Conservation (phyloP, 2,888 invertebrate genomes). For the Clepsis dumicolana region DNA sequence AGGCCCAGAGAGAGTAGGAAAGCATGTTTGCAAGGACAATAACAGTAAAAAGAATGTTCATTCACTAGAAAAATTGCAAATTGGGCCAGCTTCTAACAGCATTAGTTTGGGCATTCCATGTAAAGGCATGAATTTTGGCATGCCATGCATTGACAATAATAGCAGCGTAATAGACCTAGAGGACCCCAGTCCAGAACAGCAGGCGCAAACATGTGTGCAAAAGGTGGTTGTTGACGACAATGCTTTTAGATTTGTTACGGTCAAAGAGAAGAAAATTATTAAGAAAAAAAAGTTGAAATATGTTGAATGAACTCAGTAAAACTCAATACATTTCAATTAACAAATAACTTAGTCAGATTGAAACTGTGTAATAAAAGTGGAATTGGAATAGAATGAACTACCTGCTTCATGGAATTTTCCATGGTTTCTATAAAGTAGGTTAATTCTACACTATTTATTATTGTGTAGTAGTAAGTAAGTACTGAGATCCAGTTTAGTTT, state of each 20-base stretch:
- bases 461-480: no score
- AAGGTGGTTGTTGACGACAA: slow-evolving; percentile 25
- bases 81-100: background rate
- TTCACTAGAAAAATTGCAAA: background rate
- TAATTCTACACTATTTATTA: no score
- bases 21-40: background rate
- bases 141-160: background rate
- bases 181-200: slow-evolving; percentile 5
- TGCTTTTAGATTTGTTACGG: slow-evolving; percentile 19
- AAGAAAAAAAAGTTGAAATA: background rate
- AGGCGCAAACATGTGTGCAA: slow-evolving; percentile 14
- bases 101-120: slow-evolving; percentile 3
- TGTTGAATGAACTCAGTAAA: background rate
- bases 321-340: no score
- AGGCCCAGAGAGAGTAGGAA: slow-evolving; percentile 44
- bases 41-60: background rate
- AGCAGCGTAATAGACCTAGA: slow-evolving; percentile 21
- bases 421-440: no score
- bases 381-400: no score
- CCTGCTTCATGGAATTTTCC: no score
- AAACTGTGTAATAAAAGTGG: no score
- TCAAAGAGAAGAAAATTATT: background rate
- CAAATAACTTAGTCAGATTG: no score
- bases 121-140: background rate
- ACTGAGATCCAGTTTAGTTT: no score